Base-by-base conservation (phyloP, 2,888 invertebrate species). In the Taphrorychus bicolor region DNA sequence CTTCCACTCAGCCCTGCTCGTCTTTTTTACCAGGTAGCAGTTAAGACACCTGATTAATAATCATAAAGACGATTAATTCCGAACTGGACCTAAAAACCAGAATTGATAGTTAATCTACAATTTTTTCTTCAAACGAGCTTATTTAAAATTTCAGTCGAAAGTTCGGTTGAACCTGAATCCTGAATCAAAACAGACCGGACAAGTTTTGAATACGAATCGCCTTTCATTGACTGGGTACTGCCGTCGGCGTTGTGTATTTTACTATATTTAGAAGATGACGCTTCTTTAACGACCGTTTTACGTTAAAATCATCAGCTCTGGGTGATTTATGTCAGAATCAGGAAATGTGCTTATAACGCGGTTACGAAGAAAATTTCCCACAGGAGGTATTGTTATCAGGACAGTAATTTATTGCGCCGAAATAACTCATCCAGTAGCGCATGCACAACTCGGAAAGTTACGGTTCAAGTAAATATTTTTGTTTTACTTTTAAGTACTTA, bases 151-250 rank as follows among this genome's bases (percentile, higher is more conserved):
- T 51, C 48, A n/a, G 48, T 48, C 48, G 48, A 14, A 48, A 48
- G 48, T 48, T 48, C 48, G 18, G 48, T 48, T 48, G 14, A 48
- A 48, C 48, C 17, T 48, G 48, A 48, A 48, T 18, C 48, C 17
- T 48, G 48, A 48, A 48, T 18, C 48, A 48, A 48, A 48, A 48
- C 48, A 48, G 48, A 48, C 7, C 48, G 17, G 48, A 59, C 49
- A 45, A 48, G 48, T 49, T 17, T 58, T 14, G 45, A 58, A 58
- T 58, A 21, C 45, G 18, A 58, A 42, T n/a, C 42, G 14, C 19
- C n/a, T 49, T 49, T 59, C 21, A 59, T 59, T 59, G 49, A 59
- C 48, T 32, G 49, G 32, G 48, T 42, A 59, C 59, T 45, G 59
- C 19, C 57, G 23, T 59, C 16, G 45, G 48, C 48, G 24, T 24